Evolutionary conservation across 2,113 vertebrate species (phyloP), one percentile per base, ranked within the genome.

Genomic region (Ochotona princeps): DNA sequence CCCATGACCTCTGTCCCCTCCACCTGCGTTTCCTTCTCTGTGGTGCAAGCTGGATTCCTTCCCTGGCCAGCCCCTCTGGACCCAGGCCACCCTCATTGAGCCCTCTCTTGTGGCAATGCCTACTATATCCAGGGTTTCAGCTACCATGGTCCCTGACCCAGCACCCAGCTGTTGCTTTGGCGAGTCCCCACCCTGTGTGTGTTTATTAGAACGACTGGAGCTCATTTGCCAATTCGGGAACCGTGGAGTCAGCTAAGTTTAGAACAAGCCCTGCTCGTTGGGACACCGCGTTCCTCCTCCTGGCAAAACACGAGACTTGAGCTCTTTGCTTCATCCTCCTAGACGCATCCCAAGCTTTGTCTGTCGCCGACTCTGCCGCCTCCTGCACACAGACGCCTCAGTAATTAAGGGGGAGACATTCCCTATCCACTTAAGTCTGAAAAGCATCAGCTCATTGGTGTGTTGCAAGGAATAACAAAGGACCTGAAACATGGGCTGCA

Each of bases 191-290:
- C 11, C n/a, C 47, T 25, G 25, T 7, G 72, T 9, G 7, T 92
- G 94, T 97, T 96, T 95, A 96, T 97, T 93, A 94, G 93, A 86
- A 87, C 1, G 49, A 54, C 4, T 11, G 32, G 96, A 89, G 89
- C 91, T 96, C 95, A 75, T 79, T 95, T 89, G 94, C 95, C 95
- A 91, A 94, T 95, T 97, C 86, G 75, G 94, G 94, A 96, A 91
- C 91, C 94, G 72, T n/a, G 35, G 95, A 93, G 92, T 89, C 15
- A n/a, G 95, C 97, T 97, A 97, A 96, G 95, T 96, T 97, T 97
- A 97, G 97, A 96, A 96, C 74, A 93, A 94, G 92, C 83, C 44
- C 80, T 28, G 81, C 73, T 69, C 63, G 5, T 32, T 76, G 93
- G 96, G 95, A 97, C 91, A 3, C 78, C 0, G 30, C 93, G 97